phyloP scores from a whole-genome alignment of 2,888 invertebrate genomes.

The Iphiclides podalirius region DNA sequence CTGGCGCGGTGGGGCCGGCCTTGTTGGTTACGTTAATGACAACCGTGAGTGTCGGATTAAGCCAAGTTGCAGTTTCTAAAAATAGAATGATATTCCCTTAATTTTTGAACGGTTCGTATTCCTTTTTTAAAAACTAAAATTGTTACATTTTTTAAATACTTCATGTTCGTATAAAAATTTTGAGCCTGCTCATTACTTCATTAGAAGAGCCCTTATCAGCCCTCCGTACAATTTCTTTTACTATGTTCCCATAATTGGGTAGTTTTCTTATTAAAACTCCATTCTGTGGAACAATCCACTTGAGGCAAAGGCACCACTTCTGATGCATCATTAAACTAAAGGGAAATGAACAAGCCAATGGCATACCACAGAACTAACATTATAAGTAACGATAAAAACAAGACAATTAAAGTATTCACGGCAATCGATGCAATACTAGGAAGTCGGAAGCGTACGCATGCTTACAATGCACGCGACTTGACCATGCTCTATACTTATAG shows the following conservation, averaged over 20 bases:
- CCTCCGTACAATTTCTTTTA: too few relatives aligned
- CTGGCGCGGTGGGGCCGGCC: constrained; percentile 40
- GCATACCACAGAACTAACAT: background rate
- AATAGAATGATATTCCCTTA: too few relatives aligned
- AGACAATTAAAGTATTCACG: background rate
- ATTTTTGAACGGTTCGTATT: too few relatives aligned
- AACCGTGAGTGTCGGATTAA: constrained; percentile 24
- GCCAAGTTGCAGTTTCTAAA: background rate
- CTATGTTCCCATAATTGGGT: too few relatives aligned
- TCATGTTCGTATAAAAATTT: too few relatives aligned
- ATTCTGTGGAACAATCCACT: too few relatives aligned
- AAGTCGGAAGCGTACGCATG: constrained; percentile 15
- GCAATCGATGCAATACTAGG: constrained; percentile 8
- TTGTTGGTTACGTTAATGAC: constrained; percentile 58
- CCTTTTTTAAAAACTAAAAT: background rate
- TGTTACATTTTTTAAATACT: too few relatives aligned
- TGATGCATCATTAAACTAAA: too few relatives aligned
- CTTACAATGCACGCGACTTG: constrained; percentile 7
- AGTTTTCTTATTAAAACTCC: too few relatives aligned
- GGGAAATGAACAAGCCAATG: background rate
- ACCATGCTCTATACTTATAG: constrained; percentile 1
- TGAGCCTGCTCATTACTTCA: too few relatives aligned
- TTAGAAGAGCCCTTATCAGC: too few relatives aligned
- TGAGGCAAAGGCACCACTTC: too few relatives aligned
- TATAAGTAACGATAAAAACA: constrained; percentile 10